Conservation (phyloP, 2,797 vertebrate genomes). For the Apodemus agrarius region DNA sequence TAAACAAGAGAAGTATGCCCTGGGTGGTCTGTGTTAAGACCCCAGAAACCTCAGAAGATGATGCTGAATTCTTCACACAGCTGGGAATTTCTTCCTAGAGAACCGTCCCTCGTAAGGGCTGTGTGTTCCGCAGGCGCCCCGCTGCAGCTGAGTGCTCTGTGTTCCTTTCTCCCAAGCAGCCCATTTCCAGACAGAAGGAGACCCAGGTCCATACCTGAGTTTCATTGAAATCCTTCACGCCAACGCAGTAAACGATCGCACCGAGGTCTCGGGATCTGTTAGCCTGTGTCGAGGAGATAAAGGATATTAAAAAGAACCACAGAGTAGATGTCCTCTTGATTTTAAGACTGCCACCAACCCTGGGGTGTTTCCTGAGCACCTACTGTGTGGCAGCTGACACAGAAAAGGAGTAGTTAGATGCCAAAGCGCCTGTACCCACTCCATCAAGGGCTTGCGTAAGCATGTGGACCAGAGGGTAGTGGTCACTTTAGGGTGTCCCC, state of each 20-base stretch:
- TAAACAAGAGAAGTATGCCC: neutral
- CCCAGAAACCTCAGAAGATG: neutral
- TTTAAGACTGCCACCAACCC: neutral
- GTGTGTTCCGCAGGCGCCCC: neutral
- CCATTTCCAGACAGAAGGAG: neutral
- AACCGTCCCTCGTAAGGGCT: neutral
- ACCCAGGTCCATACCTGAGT: slow-evolving; percentile 92
- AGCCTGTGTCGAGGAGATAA: slow-evolving; percentile 88
- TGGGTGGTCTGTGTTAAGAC: neutral
- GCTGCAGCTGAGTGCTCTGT: neutral
- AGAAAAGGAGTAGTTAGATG: neutral
- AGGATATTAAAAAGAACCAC: slow-evolving; percentile 43
- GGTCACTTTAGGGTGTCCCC: neutral
- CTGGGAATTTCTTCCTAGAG: slow-evolving; percentile 23
- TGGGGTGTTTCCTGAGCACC: neutral
- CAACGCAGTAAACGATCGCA: slow-evolving; percentile 97
- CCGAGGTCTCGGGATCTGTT: slow-evolving; percentile 97
- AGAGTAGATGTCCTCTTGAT: neutral
- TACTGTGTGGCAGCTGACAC: neutral
- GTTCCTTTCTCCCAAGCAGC: neutral
- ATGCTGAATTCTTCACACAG: neutral
- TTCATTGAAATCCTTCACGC: slow-evolving; percentile 99
- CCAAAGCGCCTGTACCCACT: neutral
- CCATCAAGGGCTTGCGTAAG: neutral
- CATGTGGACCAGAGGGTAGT: neutral